Percentiles rank a stretch among this genome's conserved stretches.
These are phyloP conservation scores for Epizoanthus fatuus DNA, from an alignment of 92 coral and sea anemone genomes.

Conservation along the genomic window DNA sequence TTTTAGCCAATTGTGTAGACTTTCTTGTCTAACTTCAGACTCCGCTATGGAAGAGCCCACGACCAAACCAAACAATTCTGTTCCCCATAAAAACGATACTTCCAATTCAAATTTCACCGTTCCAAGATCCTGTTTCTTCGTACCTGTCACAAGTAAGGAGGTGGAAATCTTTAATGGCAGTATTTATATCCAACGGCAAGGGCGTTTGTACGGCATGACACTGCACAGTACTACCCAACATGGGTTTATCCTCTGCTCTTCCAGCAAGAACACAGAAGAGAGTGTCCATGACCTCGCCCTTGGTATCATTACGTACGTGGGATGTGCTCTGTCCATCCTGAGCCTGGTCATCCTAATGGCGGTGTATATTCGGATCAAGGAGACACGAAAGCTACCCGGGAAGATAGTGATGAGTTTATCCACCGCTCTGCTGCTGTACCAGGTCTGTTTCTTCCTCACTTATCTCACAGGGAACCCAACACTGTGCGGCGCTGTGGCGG, in stretches of 20 bases:
- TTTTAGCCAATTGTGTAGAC: slow-evolving; percentile 3
- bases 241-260: neutral
- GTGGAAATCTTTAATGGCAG: neutral
- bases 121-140: neutral
- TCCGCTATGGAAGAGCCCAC: neutral
- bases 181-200: neutral
- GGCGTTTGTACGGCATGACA: neutral
- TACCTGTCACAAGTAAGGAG: neutral
- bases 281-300: neutral
- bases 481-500: no score
- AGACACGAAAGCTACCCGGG: neutral
- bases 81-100: neutral
- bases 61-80: neutral
- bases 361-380: slow-evolving; percentile 16
- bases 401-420: no score
- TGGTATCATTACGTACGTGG: slow-evolving; percentile 10
- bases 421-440: no score
- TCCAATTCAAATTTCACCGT: neutral
- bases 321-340: slow-evolving; percentile 1
- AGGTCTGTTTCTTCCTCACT: no score
- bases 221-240: neutral
- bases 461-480: no score
- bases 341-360: neutral
- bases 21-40: neutral
- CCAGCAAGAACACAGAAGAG: neutral